Percentiles rank a stretch among this genome's conserved stretches.
These are phyloP conservation scores for Knipowitschia caucasica DNA, from an alignment of 2,797 vertebrate species.

Conservation along the genomic window DNA sequence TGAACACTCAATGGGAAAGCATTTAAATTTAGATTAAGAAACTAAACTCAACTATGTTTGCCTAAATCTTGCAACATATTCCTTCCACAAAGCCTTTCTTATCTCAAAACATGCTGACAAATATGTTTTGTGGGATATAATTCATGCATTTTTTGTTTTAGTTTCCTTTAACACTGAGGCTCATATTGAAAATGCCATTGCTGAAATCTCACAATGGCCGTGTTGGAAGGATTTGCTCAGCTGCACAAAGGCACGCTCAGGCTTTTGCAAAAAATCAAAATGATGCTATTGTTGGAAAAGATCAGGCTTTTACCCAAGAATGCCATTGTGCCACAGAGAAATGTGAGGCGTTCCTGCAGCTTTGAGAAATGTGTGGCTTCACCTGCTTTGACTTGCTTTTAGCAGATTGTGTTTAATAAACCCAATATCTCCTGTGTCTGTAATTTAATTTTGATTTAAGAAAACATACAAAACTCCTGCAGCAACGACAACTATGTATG, in stretches of 20 bases:
- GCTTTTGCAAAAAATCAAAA: slow-evolving; percentile 18
- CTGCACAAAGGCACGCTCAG: slow-evolving; percentile 29
- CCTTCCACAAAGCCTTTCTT: neutral
- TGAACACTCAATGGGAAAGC: no score
- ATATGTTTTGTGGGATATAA: neutral
- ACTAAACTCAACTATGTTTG: no score
- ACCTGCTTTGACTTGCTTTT: slow-evolving; percentile 16
- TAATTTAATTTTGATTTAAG: no score
- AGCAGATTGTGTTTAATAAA: slow-evolving; percentile 47
- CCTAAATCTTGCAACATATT: neutral
- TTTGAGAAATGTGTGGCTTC: slow-evolving; percentile 33
- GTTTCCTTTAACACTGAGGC: slow-evolving; percentile 25
- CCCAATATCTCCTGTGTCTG: slow-evolving; percentile 16
- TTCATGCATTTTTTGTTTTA: slow-evolving; percentile 13
- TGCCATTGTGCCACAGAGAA: slow-evolving; percentile 39
- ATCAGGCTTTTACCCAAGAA: slow-evolving; percentile 45
- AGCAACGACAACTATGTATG: no score
- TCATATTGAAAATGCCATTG: slow-evolving; percentile 17
- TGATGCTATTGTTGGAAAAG: slow-evolving; percentile 15
- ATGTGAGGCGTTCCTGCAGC: slow-evolving; percentile 43
- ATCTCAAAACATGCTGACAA: neutral
- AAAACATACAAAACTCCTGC: no score
- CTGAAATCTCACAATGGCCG: slow-evolving; percentile 37
- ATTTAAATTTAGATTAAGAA: no score
- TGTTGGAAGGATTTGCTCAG: slow-evolving; percentile 14